Evolutionary conservation across 1,140 invertebrate species (phyloP).

Genomic region (Planococcus citri): DNA sequence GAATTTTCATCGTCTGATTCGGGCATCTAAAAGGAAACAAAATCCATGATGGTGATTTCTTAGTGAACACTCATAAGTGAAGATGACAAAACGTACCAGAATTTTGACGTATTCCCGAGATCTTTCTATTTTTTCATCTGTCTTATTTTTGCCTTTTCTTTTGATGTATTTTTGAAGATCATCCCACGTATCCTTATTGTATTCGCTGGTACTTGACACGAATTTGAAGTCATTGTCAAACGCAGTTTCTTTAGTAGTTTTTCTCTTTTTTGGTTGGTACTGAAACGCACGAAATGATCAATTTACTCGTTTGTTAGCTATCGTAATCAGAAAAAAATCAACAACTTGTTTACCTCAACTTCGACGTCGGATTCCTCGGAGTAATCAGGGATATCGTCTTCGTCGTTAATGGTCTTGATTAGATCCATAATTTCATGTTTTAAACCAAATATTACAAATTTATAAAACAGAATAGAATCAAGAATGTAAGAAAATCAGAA

Average conservation of each 20-base stretch:
- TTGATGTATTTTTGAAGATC: slow-evolving; percentile 71
- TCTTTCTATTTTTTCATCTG: slow-evolving; percentile 73
- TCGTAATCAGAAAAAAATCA: not conserved
- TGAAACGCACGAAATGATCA: slow-evolving; percentile 34
- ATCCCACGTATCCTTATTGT: slow-evolving; percentile 73
- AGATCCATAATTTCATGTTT: slow-evolving; percentile 37
- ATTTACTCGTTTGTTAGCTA: not conserved
- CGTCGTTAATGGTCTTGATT: slow-evolving; percentile 62
- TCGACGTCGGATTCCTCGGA: slow-evolving; percentile 71
- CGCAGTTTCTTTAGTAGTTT: slow-evolving; percentile 52
- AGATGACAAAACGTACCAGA: slow-evolving; percentile 31
- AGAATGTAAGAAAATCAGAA: no score
- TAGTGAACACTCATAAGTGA: no score
- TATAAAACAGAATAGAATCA: no score
- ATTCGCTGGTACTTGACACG: slow-evolving; percentile 53
- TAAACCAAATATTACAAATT: no score
- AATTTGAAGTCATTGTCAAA: slow-evolving; percentile 65
- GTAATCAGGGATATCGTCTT: slow-evolving; percentile 59
- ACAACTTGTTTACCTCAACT: slow-evolving; percentile 47
- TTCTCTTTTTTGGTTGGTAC: slow-evolving; percentile 67
- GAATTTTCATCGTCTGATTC: slow-evolving; percentile 31
- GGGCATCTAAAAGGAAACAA: not conserved
- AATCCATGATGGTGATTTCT: no score
- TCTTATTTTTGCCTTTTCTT: slow-evolving; percentile 56
- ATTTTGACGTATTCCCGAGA: slow-evolving; percentile 39